Evolutionary conservation across 2,888 invertebrate species (phyloP).

Genomic region (Lamproptera curius): DNA sequence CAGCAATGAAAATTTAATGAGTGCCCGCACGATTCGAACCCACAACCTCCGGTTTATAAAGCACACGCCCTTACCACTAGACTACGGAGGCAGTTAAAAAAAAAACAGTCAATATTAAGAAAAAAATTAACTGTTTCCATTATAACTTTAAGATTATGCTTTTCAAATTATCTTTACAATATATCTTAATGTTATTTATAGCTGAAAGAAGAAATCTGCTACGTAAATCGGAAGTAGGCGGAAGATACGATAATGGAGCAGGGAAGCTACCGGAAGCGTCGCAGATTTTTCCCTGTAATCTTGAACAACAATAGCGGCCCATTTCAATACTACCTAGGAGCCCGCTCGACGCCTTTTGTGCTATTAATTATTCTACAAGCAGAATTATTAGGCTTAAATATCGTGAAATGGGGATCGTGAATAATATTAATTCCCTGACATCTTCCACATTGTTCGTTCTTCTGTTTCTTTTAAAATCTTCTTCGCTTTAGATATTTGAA

Average conservation of each 20-base stretch:
- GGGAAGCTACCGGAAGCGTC: conserved; percentile 54
- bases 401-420: conserved; percentile 25
- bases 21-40: no score
- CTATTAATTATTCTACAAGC: conserved; percentile 68
- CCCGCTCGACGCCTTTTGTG: conserved; percentile 60
- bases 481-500: no score
- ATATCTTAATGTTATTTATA: no score
- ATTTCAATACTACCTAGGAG: conserved; percentile 53
- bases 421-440: not conserved
- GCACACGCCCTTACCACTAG: no score
- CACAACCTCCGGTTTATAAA: no score
- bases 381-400: conserved; percentile 67
- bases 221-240: conserved; percentile 55
- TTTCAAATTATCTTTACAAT: no score
- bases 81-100: no score
- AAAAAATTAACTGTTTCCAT: no score
- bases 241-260: conserved; percentile 49
- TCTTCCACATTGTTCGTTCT: not conserved
- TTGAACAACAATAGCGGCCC: conserved; percentile 58
- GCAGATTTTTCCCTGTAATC: conserved; percentile 66
- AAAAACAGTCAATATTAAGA: no score
- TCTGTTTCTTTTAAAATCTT: no score
- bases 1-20: no score
- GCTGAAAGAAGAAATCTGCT: conserved; percentile 53
- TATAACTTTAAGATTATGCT: no score